Evolutionary conservation across 2,113 vertebrate genomes (phyloP).

Genomic region (Hypanus sabinus): DNA sequence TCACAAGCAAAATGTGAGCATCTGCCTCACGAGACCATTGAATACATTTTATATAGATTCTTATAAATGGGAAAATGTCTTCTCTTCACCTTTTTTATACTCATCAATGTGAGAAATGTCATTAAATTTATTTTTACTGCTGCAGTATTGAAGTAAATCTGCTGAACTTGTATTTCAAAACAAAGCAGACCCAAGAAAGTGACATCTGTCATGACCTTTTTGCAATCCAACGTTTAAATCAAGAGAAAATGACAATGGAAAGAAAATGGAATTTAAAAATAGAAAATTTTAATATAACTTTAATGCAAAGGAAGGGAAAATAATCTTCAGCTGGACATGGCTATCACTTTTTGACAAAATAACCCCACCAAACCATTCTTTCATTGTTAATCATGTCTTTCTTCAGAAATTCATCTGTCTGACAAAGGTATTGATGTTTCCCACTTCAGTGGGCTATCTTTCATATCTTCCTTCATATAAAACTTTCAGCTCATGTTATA

Average conservation of each 20-base stretch:
- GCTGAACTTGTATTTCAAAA: conserved; percentile 14
- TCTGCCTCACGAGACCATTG: background rate
- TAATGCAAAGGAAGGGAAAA: background rate
- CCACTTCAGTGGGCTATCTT: background rate
- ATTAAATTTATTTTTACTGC: background rate
- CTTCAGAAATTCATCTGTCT: background rate
- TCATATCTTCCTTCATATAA: background rate
- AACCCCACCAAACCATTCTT: background rate
- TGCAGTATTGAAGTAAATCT: background rate
- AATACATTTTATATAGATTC: background rate
- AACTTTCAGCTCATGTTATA: background rate
- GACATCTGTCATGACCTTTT: background rate
- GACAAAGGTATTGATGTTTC: background rate
- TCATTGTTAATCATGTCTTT: background rate
- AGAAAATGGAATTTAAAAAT: background rate
- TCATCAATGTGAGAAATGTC: background rate
- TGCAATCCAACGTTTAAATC: background rate
- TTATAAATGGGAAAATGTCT: background rate
- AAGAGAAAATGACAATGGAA: background rate
- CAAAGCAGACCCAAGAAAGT: background rate
- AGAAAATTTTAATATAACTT: background rate
- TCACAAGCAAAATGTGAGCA: background rate
- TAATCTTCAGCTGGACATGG: background rate
- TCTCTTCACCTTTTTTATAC: background rate
- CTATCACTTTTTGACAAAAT: background rate